Conservation (phyloP, 2,113 vertebrate genomes). For the Plestiodon gilberti region DNA sequence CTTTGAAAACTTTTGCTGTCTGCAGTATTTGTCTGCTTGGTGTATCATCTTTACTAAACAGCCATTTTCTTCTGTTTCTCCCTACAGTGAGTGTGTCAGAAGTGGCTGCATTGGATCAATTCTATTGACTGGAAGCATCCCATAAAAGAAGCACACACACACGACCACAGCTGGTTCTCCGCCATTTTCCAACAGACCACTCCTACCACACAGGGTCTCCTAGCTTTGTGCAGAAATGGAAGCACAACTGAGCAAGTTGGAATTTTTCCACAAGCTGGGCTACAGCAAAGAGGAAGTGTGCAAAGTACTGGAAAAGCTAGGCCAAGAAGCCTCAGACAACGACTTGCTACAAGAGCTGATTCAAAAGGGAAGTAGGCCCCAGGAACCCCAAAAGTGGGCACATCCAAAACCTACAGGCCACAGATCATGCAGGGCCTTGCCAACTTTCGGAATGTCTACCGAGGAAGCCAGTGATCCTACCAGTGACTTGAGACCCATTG, state of each 20-base stretch:
- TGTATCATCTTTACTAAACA: background rate
- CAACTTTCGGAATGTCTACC: background rate
- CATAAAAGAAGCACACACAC: background rate
- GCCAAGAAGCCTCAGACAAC: conserved; percentile 85
- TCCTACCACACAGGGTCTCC: background rate
- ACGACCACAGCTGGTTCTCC: conserved; percentile 27
- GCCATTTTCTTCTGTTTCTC: conserved; percentile 4
- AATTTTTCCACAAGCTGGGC: conserved; percentile 89
- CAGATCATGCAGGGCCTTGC: conserved; percentile 63
- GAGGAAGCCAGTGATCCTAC: conserved; percentile 39
- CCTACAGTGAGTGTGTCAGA: conserved; percentile 32
- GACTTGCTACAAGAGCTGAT: conserved; percentile 91
- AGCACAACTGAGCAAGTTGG: conserved; percentile 77
- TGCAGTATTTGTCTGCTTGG: background rate
- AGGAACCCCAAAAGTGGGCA: conserved; percentile 17
- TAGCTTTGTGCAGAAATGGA: conserved; percentile 63
- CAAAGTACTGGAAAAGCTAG: conserved; percentile 84
- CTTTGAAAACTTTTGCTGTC: background rate
- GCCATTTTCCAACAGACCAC: conserved; percentile 13
- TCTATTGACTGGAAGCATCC: background rate
- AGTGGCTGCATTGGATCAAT: background rate
- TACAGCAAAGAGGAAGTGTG: conserved; percentile 81
- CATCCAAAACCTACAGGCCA: conserved; percentile 75
- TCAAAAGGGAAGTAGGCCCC: conserved; percentile 76
- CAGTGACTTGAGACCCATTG: conserved; percentile 79